These are phyloP conservation scores for Puffinus mauretanicus DNA, from an alignment of 2,113 vertebrate genomes.

Conservation along the genomic window DNA sequence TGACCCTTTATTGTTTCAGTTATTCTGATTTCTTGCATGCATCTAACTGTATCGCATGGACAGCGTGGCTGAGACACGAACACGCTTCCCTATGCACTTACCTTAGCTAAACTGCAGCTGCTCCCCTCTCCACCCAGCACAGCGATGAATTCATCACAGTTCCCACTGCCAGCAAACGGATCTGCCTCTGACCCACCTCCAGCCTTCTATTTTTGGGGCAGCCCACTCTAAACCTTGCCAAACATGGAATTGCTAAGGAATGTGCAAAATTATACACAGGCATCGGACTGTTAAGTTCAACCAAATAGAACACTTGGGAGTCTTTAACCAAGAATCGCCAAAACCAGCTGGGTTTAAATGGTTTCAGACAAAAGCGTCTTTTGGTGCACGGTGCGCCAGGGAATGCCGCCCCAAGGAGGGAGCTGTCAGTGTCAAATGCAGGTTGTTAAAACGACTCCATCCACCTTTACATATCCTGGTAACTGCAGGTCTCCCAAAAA, in stretches of 20 bases:
- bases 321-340: background rate
- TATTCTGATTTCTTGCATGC: background rate
- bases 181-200: background rate
- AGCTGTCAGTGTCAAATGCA: background rate
- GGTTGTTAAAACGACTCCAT: background rate
- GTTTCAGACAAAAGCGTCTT: background rate
- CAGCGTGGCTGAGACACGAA: background rate
- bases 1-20: background rate
- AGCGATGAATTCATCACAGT: background rate
- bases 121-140: background rate
- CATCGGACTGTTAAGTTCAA: background rate
- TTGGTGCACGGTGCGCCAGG: fast-evolving
- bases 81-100: fast-evolving
- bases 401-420: background rate
- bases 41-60: fast-evolving
- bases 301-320: background rate
- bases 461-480: fast-evolving
- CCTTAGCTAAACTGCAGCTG: background rate
- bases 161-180: background rate
- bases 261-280: background rate
- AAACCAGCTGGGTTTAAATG: background rate
- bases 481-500: background rate
- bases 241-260: background rate
- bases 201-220: background rate
- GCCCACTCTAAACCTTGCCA: background rate